phyloP scores from a whole-genome alignment of 2,888 invertebrate genomes.

The Lasioglossum malachurum region DNA sequence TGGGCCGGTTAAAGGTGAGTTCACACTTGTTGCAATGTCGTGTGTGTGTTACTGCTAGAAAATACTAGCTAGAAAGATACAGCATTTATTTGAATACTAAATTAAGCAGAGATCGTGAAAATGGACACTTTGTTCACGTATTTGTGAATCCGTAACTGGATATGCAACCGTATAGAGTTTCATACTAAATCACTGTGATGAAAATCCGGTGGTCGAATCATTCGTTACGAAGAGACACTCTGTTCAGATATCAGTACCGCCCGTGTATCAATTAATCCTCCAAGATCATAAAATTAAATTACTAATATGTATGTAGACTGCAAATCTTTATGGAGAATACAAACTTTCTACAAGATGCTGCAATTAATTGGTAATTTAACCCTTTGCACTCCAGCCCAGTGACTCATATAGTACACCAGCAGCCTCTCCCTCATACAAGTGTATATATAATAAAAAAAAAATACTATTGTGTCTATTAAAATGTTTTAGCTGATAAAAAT shows the following conservation, averaged over 20 bases:
- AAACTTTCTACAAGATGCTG: neutral
- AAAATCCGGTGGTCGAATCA: neutral
- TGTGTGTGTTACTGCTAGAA: no score
- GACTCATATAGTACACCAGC: no score
- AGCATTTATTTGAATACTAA: neutral
- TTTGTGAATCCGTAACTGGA: neutral
- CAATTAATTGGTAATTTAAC: neutral
- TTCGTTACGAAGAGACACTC: neutral
- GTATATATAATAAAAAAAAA: no score
- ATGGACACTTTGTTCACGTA: neutral
- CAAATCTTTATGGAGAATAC: neutral
- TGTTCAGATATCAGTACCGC: neutral
- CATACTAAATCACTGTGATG: neutral
- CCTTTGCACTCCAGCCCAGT: no score
- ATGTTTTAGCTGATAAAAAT: no score
- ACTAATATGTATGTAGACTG: neutral
- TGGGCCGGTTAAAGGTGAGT: neutral
- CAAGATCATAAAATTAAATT: neutral
- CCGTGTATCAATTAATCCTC: neutral
- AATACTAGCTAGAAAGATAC: neutral
- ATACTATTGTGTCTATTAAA: no score
- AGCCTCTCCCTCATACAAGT: no score
- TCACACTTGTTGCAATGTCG: neutral
- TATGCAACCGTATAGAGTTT: neutral
- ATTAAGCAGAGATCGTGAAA: neutral